These are phyloP conservation scores for Desmodus rotundus DNA, from an alignment of 2,113 vertebrate genomes.

Conservation along the genomic window DNA sequence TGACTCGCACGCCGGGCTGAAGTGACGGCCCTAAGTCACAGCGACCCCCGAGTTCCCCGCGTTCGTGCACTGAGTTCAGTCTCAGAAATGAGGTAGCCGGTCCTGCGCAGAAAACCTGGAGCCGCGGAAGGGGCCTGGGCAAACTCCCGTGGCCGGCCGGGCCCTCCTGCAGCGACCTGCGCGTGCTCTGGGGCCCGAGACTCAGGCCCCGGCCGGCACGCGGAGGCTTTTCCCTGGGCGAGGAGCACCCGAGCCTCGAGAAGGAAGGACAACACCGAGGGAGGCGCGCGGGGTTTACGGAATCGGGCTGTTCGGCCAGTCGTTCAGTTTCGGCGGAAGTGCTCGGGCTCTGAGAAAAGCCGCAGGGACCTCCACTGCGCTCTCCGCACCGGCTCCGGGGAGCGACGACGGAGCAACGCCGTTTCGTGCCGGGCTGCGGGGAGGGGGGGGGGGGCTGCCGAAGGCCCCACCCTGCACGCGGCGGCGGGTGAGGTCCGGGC, in stretches of 20 bases:
- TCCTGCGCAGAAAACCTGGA: conserved; percentile 66
- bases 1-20: not conserved
- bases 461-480: too few species aligned
- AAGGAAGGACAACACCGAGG: not conserved
- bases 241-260: not conserved
- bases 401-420: too few species aligned
- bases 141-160: conserved; percentile 2
- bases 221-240: not conserved
- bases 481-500: too few species aligned
- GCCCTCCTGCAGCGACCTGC: too few species aligned
- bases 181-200: too few species aligned
- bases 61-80: conserved; percentile 60
- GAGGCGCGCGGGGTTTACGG: not conserved
- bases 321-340: too few species aligned
- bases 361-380: accelerated
- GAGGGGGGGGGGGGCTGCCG: too few species aligned
- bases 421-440: too few species aligned
- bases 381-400: too few species aligned
- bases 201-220: not conserved
- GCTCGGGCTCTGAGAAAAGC: not conserved
- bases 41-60: conserved; percentile 29
- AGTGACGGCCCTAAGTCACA: conserved; percentile 44
- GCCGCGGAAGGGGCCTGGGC: not conserved
- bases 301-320: too few species aligned
- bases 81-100: conserved; percentile 60